Evolutionary conservation across 2,797 vertebrate genomes (phyloP), one percentile per base, ranked within the genome.

Genomic region (Zenarchopterus dispar): DNA sequence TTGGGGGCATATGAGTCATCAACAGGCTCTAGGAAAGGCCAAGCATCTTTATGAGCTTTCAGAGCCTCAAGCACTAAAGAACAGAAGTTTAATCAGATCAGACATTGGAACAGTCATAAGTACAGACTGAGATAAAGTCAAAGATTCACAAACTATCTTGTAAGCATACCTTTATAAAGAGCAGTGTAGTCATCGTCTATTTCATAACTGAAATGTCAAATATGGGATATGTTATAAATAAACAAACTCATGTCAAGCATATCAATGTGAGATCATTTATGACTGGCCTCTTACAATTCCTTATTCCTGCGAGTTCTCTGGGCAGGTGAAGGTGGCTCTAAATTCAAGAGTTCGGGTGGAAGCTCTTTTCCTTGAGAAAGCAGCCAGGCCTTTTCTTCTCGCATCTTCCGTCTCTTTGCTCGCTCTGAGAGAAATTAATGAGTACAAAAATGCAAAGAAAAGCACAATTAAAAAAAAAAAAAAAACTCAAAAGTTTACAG

Each of bases 1-100:
- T 97, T 97, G 13, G 98, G 98, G 43, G 98, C 98, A 11, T 98
- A 99, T 0, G 97, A 98, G 67, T 99, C 98, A 82, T 99, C 97
- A 33, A 99, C 98, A 0, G 98, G 97, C 77, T 99, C 98, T 88
- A 99, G 70, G 87, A 99, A 99, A 17, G 98, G 98, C 98, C 98
- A 99, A 17, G 97, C 93, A 62, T 99, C 98, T 91, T 98, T 99
- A 84, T 99, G 97, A 62, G 94, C 94, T 88, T 98, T 99, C 41
- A 99, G 91, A 45, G 94, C 94, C 73, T 99, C 97, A 36, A 99
- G 91, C 80, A 99, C 98, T 99, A 81, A n/a, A 59, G 31, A 50
- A 21, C 1, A 67, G 18, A 64, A 26, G 67, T 33, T 13, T 44
- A 9, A 62, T 36, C 1, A 52, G 7, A 46, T 42, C 33, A 73